phyloP scores from a whole-genome alignment of 2,888 invertebrate genomes.

The Platycnemis pennipes region DNA sequence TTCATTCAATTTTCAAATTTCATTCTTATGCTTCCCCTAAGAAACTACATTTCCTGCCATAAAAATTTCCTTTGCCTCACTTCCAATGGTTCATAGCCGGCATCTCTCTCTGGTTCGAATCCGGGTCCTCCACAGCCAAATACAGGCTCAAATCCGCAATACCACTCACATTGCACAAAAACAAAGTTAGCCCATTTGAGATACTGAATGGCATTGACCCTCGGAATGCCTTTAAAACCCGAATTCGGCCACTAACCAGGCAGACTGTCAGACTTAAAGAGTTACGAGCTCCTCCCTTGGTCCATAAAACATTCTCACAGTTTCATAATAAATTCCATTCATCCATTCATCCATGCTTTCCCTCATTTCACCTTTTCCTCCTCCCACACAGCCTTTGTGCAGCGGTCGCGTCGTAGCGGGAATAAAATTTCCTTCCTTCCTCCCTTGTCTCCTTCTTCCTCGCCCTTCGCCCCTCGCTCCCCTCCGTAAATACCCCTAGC shows the following conservation, averaged over 20 bases:
- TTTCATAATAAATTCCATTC: conserved; percentile 13
- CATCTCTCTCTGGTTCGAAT: too few species aligned
- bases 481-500: not conserved
- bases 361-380: not conserved
- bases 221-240: not conserved
- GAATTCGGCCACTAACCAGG: not conserved
- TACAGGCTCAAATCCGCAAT: too few species aligned
- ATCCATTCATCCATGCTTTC: not conserved
- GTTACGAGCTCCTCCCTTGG: not conserved
- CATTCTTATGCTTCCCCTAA: too few species aligned
- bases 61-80: too few species aligned
- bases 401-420: not conserved
- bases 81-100: too few species aligned
- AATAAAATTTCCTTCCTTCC: conserved; percentile 8
- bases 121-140: too few species aligned
- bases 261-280: not conserved
- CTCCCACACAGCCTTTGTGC: not conserved
- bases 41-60: too few species aligned
- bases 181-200: not conserved
- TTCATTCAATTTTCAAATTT: too few species aligned
- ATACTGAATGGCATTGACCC: not conserved
- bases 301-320: not conserved
- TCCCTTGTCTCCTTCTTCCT: not conserved
- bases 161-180: too few species aligned
- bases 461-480: not conserved